Evolutionary conservation across 2,797 vertebrate genomes (phyloP), one percentile per base, ranked within the genome.

Genomic region (Acropternis orthonyx): DNA sequence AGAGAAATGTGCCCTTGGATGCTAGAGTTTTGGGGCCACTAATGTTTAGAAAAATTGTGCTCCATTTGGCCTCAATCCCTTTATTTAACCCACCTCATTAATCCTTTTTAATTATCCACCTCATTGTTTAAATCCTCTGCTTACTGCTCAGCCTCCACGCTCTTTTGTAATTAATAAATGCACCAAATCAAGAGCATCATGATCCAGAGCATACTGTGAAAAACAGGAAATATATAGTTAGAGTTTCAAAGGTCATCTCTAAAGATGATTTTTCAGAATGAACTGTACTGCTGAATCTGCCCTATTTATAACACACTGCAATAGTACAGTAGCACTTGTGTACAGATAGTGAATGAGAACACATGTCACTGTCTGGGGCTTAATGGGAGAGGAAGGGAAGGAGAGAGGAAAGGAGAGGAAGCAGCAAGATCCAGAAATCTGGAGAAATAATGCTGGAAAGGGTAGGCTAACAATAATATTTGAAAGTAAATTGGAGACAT

Each of bases 191-290:
- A 84, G 55, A 85, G 59, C 77, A 82, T 79, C 52, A 27, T 65
- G 72, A 91, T 83, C 67, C 78, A 92, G 36, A 48, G 66, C 62
- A 76, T 49, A 28, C 77, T 72, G 79, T 41, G 84, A 96, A 92
- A 93, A 71, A 56, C 37, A 58, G 46, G 21, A 73, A 90, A 63
- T 36, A 77, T 59, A 88, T 16, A 86, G 77, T 81, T 93, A 89
- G 74, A 92, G 94, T 95, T 96, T 85, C 85, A 97, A 97, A 98
- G 95, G 96, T 96, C 95, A 96, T 51, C 61, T 92, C 91, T 79
- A 89, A 95, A 95, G 96, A 96, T 79, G 88, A 54, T 85, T 95
- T 95, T 96, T 97, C 94, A 89, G 95, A 97, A 96, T 96, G 90
- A 97, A 94, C 73, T 81, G 92, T 94, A 92, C 71, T 96, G 65